Evolutionary conservation across 2,888 invertebrate genomes (phyloP).

Genomic region (Drosophila infuscata): DNA sequence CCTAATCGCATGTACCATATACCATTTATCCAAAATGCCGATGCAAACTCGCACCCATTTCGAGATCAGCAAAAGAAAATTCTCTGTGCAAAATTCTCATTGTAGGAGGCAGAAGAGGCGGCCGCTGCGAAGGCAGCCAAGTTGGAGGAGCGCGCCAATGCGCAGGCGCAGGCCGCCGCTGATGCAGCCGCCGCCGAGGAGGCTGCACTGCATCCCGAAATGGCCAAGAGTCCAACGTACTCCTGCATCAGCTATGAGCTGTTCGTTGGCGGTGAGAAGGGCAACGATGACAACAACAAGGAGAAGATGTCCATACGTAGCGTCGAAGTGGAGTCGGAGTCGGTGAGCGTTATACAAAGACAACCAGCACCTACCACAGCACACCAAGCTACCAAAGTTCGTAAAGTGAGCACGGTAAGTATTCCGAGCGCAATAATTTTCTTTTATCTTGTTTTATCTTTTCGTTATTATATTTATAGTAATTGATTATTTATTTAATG

Average conservation of each 20-base stretch:
- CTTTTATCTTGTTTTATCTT: constrained; percentile 21
- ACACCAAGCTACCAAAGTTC: constrained; percentile 88
- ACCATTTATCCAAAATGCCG: constrained; percentile 24
- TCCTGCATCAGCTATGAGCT: constrained; percentile 97
- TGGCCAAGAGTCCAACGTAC: constrained; percentile 96
- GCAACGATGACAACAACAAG: constrained; percentile 95
- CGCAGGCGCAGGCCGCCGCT: constrained; percentile 86
- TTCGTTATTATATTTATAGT: constrained; percentile 17
- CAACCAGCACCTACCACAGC: constrained; percentile 86
- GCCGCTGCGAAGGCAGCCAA: constrained; percentile 88
- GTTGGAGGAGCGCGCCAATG: constrained; percentile 86
- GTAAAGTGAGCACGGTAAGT: constrained; percentile 98
- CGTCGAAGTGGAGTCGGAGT: constrained; percentile 95
- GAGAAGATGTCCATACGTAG: constrained; percentile 96
- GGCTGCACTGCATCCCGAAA: constrained; percentile 87
- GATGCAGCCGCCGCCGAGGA: constrained; percentile 86
- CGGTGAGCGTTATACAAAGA: constrained; percentile 92
- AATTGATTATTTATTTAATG: constrained; percentile 6
- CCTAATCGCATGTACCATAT: constrained; percentile 5
- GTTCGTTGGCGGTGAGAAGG: constrained; percentile 95
- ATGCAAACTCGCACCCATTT: constrained; percentile 37
- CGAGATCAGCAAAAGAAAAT: constrained; percentile 42
- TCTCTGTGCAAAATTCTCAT: constrained; percentile 55
- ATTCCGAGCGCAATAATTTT: constrained; percentile 83
- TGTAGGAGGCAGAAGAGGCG: constrained; percentile 94